These are phyloP conservation scores for Pyrgilauda ruficollis DNA, from an alignment of 2,113 vertebrate genomes.

Conservation along the genomic window DNA sequence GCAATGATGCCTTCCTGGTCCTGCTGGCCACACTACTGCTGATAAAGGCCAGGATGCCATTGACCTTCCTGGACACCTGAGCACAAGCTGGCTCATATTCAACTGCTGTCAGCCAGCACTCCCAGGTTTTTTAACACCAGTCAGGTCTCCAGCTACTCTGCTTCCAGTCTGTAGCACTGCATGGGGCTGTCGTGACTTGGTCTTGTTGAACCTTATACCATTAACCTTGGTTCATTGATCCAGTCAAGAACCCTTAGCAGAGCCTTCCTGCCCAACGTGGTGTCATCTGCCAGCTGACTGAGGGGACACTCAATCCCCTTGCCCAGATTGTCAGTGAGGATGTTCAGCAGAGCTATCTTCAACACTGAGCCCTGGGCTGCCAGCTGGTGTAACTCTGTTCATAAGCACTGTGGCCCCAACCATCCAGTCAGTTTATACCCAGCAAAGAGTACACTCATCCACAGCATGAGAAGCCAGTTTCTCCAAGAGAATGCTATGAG, in stretches of 20 bases:
- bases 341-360: background rate
- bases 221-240: background rate
- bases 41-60: background rate
- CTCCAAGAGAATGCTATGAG: background rate
- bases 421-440: background rate
- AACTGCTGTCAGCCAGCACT: background rate
- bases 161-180: no score
- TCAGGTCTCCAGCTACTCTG: background rate
- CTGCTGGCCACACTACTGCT: background rate
- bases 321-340: background rate
- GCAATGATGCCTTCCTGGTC: background rate
- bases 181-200: background rate
- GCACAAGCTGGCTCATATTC: background rate
- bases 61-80: background rate
- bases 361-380: background rate
- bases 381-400: no score
- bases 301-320: background rate
- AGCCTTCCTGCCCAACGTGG: accelerated
- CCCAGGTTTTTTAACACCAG: no score
- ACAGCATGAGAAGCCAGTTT: background rate
- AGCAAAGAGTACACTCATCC: no score
- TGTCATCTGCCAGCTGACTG: background rate
- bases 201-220: accelerated
- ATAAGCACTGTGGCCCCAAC: accelerated
- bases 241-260: no score